Evolutionary conservation across 2,888 invertebrate species (phyloP), one percentile per base, ranked within the genome.

Genomic region (Hecatera dysodea): DNA sequence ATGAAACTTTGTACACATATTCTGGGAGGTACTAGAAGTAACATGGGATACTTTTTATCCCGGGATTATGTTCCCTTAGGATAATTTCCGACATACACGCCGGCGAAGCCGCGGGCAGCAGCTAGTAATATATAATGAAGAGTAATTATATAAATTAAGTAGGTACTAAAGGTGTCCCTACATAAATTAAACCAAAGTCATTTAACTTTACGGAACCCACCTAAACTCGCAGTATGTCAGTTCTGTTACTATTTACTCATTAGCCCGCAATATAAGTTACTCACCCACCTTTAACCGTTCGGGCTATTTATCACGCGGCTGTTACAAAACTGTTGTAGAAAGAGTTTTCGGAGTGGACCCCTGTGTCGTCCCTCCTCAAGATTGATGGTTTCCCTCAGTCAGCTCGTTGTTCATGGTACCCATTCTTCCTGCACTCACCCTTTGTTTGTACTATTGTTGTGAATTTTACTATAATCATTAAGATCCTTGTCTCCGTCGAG

Each of bases 281-380:
- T 89, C 87, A 83, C 86, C 85, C 84, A 89, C 89, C 86, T 90
- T 85, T 87, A 88, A 89, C 89, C 88, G 88, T 89, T 87, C 80
- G 81, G 88, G 89, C 90, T 90, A 94, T 94, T 93, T 93, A 94
- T 94, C 94, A 94, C 91, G 83, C 85, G 88, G 87, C 89, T 90
- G 92, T 92, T 92, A 90, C 91, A 91, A 93, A 93, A 93, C 90
- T 94, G 93, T 90, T 88, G 90, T 87, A 86, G 89, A 92, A 93
- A 93, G 93, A 93, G 93, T 93, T 92, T 86, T 89, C 85, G 85
- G 89, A 91, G 92, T 92, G 92, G 92, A 92, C 92, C 93, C 93
- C 91, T 87, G 92, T 90, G 93, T 93, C 93, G 89, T 90, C 91
- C 91, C 88, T 90, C 89, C 84, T 89, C 82, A 91, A 94, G 94